A percentile compares a stretch with the other conserved stretches of the same genome.
Conservation (phyloP, 2,113 vertebrate genomes). For the Origma solitaria region DNA sequence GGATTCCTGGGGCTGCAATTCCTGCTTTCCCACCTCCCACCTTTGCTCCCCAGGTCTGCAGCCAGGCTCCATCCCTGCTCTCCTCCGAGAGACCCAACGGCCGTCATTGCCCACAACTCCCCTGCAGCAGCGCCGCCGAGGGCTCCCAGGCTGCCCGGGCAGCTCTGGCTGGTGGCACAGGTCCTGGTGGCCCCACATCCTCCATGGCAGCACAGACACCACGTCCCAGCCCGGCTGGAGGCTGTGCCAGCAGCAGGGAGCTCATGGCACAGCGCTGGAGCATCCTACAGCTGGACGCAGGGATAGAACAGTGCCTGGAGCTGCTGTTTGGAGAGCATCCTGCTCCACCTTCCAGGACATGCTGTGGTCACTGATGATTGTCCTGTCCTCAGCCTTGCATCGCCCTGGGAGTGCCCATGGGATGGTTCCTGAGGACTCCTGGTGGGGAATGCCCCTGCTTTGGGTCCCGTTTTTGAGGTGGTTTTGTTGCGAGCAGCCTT, state of each 20-base stretch:
- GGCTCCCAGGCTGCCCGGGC: not conserved
- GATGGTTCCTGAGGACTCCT: not conserved
- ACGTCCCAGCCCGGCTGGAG: not conserved
- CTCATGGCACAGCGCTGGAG: not conserved
- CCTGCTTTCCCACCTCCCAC: not conserved
- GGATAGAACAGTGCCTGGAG: not conserved
- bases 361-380: not conserved
- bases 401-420: not conserved
- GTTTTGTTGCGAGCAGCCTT: not conserved
- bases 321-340: not conserved
- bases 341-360: not conserved
- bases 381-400: not conserved
- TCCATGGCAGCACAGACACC: not conserved
- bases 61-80: not conserved
- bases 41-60: not conserved
- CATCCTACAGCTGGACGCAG: not conserved
- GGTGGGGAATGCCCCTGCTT: not conserved
- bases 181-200: not conserved
- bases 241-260: not conserved
- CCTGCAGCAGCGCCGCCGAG: not conserved
- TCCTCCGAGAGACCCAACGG: not conserved
- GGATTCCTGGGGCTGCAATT: no score
- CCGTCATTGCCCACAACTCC: not conserved
- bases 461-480: fast-evolving
- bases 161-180: not conserved